These are phyloP conservation scores for Eueides isabella DNA, from an alignment of 1,140 invertebrate species.

Conservation along the genomic window DNA sequence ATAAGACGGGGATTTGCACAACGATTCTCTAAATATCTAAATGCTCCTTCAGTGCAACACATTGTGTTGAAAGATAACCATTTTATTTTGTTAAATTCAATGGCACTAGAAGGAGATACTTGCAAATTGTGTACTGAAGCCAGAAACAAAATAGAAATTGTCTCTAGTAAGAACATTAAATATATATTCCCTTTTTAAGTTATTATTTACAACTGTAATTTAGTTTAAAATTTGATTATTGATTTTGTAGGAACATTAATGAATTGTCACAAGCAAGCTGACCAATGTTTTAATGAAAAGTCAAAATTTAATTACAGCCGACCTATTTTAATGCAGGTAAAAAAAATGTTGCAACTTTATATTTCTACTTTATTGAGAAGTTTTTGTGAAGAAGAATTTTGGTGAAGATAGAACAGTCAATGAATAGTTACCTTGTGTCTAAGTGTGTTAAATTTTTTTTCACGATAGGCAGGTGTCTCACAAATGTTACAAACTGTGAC, in stretches of 20 bases:
- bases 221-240: neutral
- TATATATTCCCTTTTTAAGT: neutral
- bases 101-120: slow-evolving; percentile 97
- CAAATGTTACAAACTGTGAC: too few species aligned
- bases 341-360: too few species aligned
- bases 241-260: neutral
- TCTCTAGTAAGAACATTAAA: slow-evolving; percentile 82
- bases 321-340: slow-evolving; percentile 68
- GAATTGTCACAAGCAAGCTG: neutral
- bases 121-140: slow-evolving; percentile 94
- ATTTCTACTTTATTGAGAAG: too few species aligned
- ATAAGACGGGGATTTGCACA: slow-evolving; percentile 82
- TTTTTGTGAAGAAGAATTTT: too few species aligned
- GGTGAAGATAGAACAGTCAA: too few species aligned
- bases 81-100: slow-evolving; percentile 97
- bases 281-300: slow-evolving; percentile 42
- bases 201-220: neutral
- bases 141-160: slow-evolving; percentile 86
- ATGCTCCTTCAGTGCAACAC: slow-evolving; percentile 87
- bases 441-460: too few species aligned
- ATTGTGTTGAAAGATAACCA: slow-evolving; percentile 89
- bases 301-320: slow-evolving; percentile 51
- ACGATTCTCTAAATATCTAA: slow-evolving; percentile 91
- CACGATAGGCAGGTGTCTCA: too few species aligned
- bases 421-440: too few species aligned